These are phyloP conservation scores for Epirrita christyi DNA, from an alignment of 2,888 invertebrate species.

Conservation along the genomic window DNA sequence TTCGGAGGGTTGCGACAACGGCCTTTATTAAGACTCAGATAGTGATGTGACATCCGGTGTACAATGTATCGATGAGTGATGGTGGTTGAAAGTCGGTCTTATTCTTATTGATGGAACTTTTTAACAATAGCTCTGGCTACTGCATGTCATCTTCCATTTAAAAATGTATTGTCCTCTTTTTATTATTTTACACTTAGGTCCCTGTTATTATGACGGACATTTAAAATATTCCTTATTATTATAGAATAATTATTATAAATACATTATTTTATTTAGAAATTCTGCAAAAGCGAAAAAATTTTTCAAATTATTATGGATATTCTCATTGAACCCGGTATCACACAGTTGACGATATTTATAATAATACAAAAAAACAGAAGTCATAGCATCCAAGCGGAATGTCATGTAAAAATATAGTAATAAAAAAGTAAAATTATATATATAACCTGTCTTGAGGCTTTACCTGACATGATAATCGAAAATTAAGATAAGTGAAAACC, in stretches of 20 bases:
- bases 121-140: constrained; percentile 51
- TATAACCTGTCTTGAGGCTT: no score
- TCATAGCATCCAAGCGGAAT: constrained; percentile 33
- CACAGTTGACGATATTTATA: constrained; percentile 58
- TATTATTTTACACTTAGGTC: not conserved
- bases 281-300: no score
- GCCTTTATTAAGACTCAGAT: constrained; percentile 48
- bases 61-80: constrained; percentile 74
- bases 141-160: constrained; percentile 51
- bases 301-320: no score
- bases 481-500: no score
- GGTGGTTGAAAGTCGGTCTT: constrained; percentile 54
- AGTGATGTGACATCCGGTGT: constrained; percentile 77
- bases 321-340: constrained; percentile 54
- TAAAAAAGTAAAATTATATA: no score
- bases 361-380: constrained; percentile 46
- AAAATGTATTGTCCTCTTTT: constrained; percentile 6
- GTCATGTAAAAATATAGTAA: not conserved
- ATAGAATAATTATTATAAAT: no score
- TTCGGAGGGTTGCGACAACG: constrained; percentile 46
- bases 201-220: not conserved
- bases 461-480: no score
- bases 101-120: constrained; percentile 53
- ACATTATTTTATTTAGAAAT: no score
- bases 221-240: no score